Percentiles rank a stretch among this genome's conserved stretches.
Evolutionary conservation across 2,113 vertebrate genomes (phyloP).

Genomic region (Nerophis lumbriciformis): DNA sequence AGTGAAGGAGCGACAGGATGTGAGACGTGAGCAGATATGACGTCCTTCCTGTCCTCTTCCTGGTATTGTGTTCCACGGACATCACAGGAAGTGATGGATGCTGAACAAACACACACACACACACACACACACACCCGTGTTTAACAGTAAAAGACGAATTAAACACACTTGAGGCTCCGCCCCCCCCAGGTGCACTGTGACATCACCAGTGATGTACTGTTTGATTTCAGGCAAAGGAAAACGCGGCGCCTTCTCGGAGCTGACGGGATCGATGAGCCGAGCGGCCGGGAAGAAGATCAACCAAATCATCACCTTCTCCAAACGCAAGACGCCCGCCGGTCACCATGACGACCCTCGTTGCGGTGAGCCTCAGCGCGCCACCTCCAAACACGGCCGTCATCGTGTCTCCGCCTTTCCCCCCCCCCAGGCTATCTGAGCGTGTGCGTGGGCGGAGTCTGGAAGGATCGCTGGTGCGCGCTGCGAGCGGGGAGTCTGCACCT

Average conservation of each 20-base stretch:
- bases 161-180: too few relatives aligned
- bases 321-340: slow-evolving; percentile 79
- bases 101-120: too few relatives aligned
- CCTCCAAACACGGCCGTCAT: not conserved
- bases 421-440: slow-evolving; percentile 82
- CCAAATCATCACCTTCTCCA: slow-evolving; percentile 95
- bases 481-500: slow-evolving; percentile 81
- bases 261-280: slow-evolving; percentile 91
- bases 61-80: slow-evolving; percentile 61
- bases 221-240: slow-evolving; percentile 78
- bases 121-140: slow-evolving; percentile 6
- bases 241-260: slow-evolving; percentile 84
- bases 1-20: slow-evolving; percentile 46
- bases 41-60: slow-evolving; percentile 65
- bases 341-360: slow-evolving; percentile 85
- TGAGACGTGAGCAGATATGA: slow-evolving; percentile 49
- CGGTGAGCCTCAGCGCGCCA: slow-evolving; percentile 66
- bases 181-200: too few relatives aligned
- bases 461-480: slow-evolving; percentile 88
- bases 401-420: not conserved
- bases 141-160: not conserved
- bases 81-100: slow-evolving; percentile 49
- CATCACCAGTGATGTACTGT: not conserved
- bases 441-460: slow-evolving; percentile 87
- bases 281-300: slow-evolving; percentile 93